Evolutionary conservation across 2,888 invertebrate genomes (phyloP).

Genomic region (Apamea monoglypha): DNA sequence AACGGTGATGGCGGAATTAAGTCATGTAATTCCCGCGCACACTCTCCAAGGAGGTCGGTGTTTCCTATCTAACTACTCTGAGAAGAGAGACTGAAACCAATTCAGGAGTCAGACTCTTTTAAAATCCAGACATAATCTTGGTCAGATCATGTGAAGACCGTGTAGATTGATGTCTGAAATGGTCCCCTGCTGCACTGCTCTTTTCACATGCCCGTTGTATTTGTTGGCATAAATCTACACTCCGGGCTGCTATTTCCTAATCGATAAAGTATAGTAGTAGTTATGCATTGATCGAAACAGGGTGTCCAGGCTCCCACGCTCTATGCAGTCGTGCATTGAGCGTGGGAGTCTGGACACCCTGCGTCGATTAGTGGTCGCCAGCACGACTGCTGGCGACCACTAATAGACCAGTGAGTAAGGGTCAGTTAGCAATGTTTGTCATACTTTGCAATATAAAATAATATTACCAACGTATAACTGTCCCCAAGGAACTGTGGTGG

Average conservation of each 20-base stretch:
- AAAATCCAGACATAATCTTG: too few species aligned
- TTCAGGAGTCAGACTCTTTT: too few species aligned
- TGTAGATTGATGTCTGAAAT: too few species aligned
- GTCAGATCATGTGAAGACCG: too few species aligned
- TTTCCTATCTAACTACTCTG: too few species aligned
- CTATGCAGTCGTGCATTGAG: slow-evolving; percentile 6
- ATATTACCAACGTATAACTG: not conserved
- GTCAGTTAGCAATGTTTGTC: too few species aligned
- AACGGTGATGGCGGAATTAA: too few species aligned
- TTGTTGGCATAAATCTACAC: not conserved
- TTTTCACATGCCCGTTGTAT: not conserved
- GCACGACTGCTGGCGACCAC: not conserved
- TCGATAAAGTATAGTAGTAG: not conserved
- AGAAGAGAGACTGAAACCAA: too few species aligned
- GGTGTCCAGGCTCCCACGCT: slow-evolving; percentile 1
- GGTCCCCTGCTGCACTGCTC: not conserved
- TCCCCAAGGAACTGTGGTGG: not conserved
- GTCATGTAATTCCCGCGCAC: too few species aligned
- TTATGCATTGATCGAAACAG: not conserved
- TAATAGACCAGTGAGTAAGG: not conserved
- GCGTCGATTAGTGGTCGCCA: too few species aligned
- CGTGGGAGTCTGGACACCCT: too few species aligned
- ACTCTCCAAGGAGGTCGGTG: too few species aligned
- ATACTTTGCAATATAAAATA: not conserved
- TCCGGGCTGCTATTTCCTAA: not conserved